Evolutionary conservation across 2,888 invertebrate species (phyloP), one percentile per base, ranked within the genome.

Genomic region (Tolmerus cingulatus): DNA sequence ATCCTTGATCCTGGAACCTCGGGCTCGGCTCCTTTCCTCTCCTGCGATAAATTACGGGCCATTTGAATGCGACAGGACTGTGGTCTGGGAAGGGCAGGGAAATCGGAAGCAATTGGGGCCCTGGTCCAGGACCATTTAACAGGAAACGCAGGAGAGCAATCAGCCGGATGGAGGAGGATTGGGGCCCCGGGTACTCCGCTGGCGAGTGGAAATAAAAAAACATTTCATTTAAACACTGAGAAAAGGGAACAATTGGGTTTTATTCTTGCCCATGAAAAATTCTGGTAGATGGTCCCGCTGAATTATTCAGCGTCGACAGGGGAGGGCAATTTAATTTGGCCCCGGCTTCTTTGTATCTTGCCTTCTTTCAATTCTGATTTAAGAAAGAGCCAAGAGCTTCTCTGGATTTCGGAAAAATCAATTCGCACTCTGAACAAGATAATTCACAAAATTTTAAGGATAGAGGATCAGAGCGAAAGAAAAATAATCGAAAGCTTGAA

Each of bases 201-300:
- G 86, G 74, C 37, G 30, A 46, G 46, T 74, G 40, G 37, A 77
- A 86, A 86, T 77, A 77, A 79, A 86, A 86, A 86, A 78, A 86
- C 86, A 86, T 79, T 86, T 86, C 86, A 86, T 86, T 86, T 86
- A 78, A 66, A 66, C 79, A 16, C 77, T 34, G 77, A 86, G 57
- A 86, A 86, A 86, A 86, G 77, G 77, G 77, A 86, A 78, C 86
- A 86, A 86, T 86, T 86, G 86, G 66, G 37, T 86, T 86, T 86
- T 86, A 66, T 79, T 86, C 66, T 27, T 14, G 30, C 77, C 55
- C 55, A 86, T 86, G 86, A 86, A 86, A 86, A 86, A 86, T 86
- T 55, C 86, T 86, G 19, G 19, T 77, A 86, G 77, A 86, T 76
- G 34, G 81, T 81, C 30, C 34, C 51, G 12, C 14, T 87, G 82